phyloP scores from a whole-genome alignment of 2,888 invertebrate genomes.

The Empis stercorea region DNA sequence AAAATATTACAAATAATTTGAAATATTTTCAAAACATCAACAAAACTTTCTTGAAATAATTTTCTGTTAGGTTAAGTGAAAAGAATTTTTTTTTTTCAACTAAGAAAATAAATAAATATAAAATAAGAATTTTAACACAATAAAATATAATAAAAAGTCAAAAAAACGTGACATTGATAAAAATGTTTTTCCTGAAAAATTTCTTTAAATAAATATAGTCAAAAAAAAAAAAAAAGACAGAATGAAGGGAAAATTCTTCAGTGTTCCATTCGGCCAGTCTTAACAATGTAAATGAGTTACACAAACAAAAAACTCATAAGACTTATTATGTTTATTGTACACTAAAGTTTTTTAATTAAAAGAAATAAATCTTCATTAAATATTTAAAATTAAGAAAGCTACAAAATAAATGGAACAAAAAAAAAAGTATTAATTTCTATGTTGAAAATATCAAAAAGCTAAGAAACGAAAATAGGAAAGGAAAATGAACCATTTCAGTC shows the following conservation, averaged over 20 bases:
- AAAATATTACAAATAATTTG: too few species aligned
- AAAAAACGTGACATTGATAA: conserved; percentile 1
- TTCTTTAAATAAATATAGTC: neutral
- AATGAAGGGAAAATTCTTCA: neutral
- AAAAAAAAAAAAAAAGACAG: neutral
- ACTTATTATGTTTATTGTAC: conserved; percentile 6
- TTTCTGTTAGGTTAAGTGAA: too few species aligned
- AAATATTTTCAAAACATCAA: too few species aligned
- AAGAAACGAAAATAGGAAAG: too few species aligned
- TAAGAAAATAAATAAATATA: too few species aligned
- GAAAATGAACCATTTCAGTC: too few species aligned
- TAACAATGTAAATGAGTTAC: neutral
- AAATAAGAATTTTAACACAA: too few species aligned
- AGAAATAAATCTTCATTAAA: conserved; percentile 10
- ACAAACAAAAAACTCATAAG: too few species aligned
- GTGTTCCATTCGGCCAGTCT: neutral
- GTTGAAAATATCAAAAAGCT: too few species aligned
- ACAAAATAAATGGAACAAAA: neutral
- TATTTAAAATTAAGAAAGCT: neutral
- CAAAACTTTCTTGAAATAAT: too few species aligned
- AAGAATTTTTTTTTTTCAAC: too few species aligned
- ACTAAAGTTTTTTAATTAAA: conserved; percentile 9
- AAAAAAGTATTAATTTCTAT: too few species aligned
- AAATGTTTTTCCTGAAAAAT: neutral
- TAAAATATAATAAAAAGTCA: neutral